A percentile compares a stretch with the other conserved stretches of the same genome.
phyloP scores from a whole-genome alignment of 2,113 vertebrate species.

The Uropsilus gracilis region DNA sequence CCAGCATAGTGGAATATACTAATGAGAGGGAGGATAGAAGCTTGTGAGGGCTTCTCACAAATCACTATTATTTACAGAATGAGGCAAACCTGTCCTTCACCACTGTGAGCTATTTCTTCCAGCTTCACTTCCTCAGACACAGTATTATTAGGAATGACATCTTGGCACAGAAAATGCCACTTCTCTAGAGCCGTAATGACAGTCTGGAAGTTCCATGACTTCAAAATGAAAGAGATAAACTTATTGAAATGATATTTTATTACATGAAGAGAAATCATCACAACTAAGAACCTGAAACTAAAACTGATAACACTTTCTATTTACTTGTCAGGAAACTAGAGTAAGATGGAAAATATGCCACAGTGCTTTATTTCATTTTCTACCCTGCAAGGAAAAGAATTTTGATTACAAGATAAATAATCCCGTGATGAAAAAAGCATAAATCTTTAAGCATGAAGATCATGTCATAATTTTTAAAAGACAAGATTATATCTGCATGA shows the following conservation, averaged over 20 bases:
- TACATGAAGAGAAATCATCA: conserved; percentile 27
- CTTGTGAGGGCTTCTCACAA: conserved; percentile 10
- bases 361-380: background rate
- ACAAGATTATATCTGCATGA: background rate
- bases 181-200: conserved; percentile 51
- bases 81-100: conserved; percentile 42
- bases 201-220: conserved; percentile 60
- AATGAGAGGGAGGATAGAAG: background rate
- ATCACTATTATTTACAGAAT: conserved; percentile 64
- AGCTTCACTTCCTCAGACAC: conserved; percentile 52
- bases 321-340: conserved; percentile 5
- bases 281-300: conserved; percentile 30
- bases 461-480: background rate
- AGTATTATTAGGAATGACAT: conserved; percentile 70
- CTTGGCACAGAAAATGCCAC: conserved; percentile 56
- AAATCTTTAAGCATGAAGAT: background rate
- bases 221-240: conserved; percentile 46
- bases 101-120: background rate
- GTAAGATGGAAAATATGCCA: background rate
- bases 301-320: conserved; percentile 36
- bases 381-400: background rate
- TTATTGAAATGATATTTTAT: conserved; percentile 49
- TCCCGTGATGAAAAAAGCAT: background rate
- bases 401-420: background rate
- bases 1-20: background rate